Conservation (phyloP, 2,888 invertebrate species). For the Choristoneura rosaceana region DNA sequence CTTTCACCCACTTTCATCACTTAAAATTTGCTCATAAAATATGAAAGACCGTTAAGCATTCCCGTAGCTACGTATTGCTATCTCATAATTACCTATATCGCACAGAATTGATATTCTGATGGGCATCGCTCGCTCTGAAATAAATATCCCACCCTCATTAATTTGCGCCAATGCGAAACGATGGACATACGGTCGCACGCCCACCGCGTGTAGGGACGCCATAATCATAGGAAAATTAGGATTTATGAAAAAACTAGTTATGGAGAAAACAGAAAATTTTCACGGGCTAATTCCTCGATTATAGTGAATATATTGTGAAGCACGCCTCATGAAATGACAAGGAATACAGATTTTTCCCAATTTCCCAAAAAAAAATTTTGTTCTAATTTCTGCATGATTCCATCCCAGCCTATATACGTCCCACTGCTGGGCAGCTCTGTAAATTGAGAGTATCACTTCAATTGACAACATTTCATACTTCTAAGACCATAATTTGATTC, state of each 20-base stretch:
- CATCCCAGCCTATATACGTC: too few relatives aligned
- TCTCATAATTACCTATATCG: slow-evolving; percentile 47
- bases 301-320: too few relatives aligned
- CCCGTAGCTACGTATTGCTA: slow-evolving; percentile 37
- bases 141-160: slow-evolving; percentile 83
- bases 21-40: neutral
- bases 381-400: too few relatives aligned
- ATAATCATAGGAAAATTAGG: slow-evolving; percentile 12
- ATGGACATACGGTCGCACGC: slow-evolving; percentile 68
- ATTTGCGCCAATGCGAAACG: slow-evolving; percentile 81
- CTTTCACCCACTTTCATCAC: slow-evolving; percentile 10
- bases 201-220: slow-evolving; percentile 55
- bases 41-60: slow-evolving; percentile 7
- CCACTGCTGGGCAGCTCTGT: too few relatives aligned
- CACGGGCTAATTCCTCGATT: too few relatives aligned
- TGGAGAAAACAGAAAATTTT: too few relatives aligned
- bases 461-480: too few relatives aligned
- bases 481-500: too few relatives aligned
- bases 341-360: too few relatives aligned
- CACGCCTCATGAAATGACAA: too few relatives aligned
- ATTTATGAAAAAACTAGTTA: neutral
- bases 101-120: slow-evolving; percentile 67
- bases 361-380: too few relatives aligned
- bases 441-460: too few relatives aligned
- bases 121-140: slow-evolving; percentile 70